Evolutionary conservation across 2,888 invertebrate species (phyloP).

Genomic region (Leptinotarsa haldemani): DNA sequence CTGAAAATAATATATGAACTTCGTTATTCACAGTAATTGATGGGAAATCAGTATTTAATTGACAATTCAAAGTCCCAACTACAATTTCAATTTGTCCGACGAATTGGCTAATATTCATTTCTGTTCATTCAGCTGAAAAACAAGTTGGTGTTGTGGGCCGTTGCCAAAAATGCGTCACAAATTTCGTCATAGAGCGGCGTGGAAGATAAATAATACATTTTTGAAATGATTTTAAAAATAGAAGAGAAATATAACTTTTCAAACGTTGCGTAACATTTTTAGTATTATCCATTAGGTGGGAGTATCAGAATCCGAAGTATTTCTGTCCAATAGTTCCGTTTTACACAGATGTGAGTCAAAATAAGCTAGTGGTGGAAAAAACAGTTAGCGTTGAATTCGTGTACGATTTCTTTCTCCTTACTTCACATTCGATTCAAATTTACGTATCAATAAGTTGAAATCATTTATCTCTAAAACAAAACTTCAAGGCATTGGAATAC

Average conservation of each 20-base stretch:
- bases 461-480: too few relatives aligned
- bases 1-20: too few relatives aligned
- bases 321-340: not conserved
- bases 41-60: too few relatives aligned
- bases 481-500: too few relatives aligned
- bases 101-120: not conserved
- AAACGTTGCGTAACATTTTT: slow-evolving; percentile 3
- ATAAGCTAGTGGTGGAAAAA: not conserved
- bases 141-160: slow-evolving; percentile 16
- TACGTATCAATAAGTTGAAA: too few relatives aligned
- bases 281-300: slow-evolving; percentile 10
- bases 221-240: slow-evolving; percentile 8
- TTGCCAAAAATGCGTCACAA: slow-evolving; percentile 31
- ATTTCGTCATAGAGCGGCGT: slow-evolving; percentile 25
- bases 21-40: too few relatives aligned
- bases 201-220: slow-evolving; percentile 8
- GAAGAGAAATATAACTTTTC: slow-evolving; percentile 7
- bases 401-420: too few relatives aligned
- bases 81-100: not conserved
- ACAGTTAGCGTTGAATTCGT: too few relatives aligned
- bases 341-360: not conserved
- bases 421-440: too few relatives aligned
- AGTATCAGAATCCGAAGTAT: not conserved
- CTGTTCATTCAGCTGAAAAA: not conserved
- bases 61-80: too few relatives aligned